Evolutionary conservation across 2,113 vertebrate genomes (phyloP), one percentile per base, ranked within the genome.

Genomic region (Caranx ignobilis): DNA sequence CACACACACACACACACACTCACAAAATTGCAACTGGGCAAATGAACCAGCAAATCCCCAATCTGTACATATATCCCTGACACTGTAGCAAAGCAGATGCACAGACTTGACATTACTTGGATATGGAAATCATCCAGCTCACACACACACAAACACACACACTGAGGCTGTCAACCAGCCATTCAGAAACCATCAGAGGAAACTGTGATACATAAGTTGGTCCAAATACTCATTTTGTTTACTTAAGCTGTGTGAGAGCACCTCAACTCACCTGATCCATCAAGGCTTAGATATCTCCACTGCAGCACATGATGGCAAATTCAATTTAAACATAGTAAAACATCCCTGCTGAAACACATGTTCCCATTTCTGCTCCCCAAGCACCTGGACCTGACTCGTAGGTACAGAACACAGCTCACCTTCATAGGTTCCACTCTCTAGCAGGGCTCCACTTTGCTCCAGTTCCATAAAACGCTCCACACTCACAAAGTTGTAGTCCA

Each of bases 381-480:
- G 81, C 85, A 69, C 45, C 72, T 71, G 73, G 15, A 45, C 63
- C 34, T 37, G 73, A 26, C 26, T 79, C 82, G 82, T 73, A 60
- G 52, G 77, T 80, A 67, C 62, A 54, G 35, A 81, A 52, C 59
- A 82, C 21, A 45, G 73, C 95, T 95, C 96, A 99, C 98, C 98
- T 98, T 99, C 98, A 97, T 99, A 99, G 39, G 98, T 99, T 94
- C 98, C 98, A 45, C 98, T 99, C 95, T 99, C 98, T 92, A 99
- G 90, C 69, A 99, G 96, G 93, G 98, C 97, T 87, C 98, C 98
- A 91, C 97, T 99, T 96, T 97, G 98, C 95, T 99, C 98, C 91
- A 99, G 90, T 97, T 99, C 98, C 97, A 99, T 99, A 98, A 99
- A 99, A 91, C 98, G 98, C 93, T 99, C 98, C 91, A 99, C 96